A percentile compares a stretch with the other conserved stretches of the same genome.
These are phyloP conservation scores for Leptopilina drosophilae DNA, from an alignment of 2,888 invertebrate species.

Conservation along the genomic window DNA sequence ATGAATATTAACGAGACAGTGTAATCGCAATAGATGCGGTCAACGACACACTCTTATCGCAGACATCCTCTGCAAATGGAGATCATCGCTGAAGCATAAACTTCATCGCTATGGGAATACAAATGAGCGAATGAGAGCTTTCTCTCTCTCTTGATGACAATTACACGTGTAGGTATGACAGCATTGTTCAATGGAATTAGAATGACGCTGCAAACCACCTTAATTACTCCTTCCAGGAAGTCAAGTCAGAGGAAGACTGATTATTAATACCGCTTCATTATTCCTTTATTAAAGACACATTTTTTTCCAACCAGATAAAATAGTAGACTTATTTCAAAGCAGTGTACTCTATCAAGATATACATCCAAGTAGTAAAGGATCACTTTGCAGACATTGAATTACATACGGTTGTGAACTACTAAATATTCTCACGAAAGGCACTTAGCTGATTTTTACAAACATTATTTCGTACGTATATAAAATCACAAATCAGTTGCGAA, in stretches of 20 bases:
- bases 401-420: no score
- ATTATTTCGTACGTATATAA: not conserved
- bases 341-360: no score
- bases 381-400: no score
- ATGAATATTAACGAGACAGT: conserved; percentile 16
- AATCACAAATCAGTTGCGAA: no score
- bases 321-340: not conserved
- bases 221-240: conserved; percentile 38
- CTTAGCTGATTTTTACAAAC: not conserved
- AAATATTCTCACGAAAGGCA: no score
- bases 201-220: conserved; percentile 26
- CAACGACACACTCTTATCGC: conserved; percentile 65
- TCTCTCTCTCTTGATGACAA: conserved; percentile 27
- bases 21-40: conserved; percentile 59
- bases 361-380: no score
- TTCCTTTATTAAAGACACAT: conserved; percentile 13
- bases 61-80: conserved; percentile 58
- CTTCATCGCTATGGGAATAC: conserved; percentile 44
- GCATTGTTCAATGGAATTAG: conserved; percentile 37
- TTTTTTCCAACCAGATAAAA: conserved; percentile 10
- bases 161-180: conserved; percentile 32
- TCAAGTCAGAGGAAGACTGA: conserved; percentile 13
- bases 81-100: conserved; percentile 44
- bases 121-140: conserved; percentile 40
- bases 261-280: conserved; percentile 29